phyloP scores from a whole-genome alignment of 2,888 invertebrate species.

The Diogma glabrata region DNA sequence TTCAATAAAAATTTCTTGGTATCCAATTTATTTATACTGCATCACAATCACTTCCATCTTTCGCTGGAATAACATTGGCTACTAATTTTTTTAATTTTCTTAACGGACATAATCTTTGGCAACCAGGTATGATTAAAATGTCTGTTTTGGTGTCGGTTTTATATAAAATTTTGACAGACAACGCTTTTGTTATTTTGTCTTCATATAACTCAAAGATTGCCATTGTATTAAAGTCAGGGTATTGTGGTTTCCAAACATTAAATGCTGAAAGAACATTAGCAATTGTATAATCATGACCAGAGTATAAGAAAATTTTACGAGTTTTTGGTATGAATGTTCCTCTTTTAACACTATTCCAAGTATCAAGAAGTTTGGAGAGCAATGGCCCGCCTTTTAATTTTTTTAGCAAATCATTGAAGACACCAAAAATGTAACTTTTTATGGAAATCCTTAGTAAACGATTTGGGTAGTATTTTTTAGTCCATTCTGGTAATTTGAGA shows the following conservation, averaged over 20 bases:
- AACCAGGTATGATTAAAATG: constrained; percentile 49
- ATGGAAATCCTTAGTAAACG: constrained; percentile 42
- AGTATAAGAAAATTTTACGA: constrained; percentile 50
- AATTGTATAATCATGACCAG: constrained; percentile 64
- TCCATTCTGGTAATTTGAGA: constrained; percentile 49
- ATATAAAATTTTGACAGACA: constrained; percentile 36
- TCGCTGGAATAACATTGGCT: no score
- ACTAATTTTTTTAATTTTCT: constrained; percentile 41
- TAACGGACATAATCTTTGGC: constrained; percentile 48
- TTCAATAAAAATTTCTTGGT: no score
- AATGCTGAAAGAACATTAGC: constrained; percentile 51
- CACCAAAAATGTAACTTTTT: constrained; percentile 45
- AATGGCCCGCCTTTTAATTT: constrained; percentile 51
- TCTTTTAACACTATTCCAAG: constrained; percentile 44
- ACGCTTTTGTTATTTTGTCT: constrained; percentile 36
- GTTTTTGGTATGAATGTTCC: constrained; percentile 35
- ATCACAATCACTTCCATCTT: no score
- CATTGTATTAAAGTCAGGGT: constrained; percentile 53
- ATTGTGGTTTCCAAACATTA: constrained; percentile 50
- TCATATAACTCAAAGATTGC: constrained; percentile 52
- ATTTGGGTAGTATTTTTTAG: constrained; percentile 45
- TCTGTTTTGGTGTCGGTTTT: constrained; percentile 36
- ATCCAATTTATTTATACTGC: no score
- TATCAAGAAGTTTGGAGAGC: constrained; percentile 46
- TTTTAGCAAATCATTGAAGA: constrained; percentile 46